Evolutionary conservation across 2,113 vertebrate genomes (phyloP).

Genomic region (Cochlearius cochlearius): DNA sequence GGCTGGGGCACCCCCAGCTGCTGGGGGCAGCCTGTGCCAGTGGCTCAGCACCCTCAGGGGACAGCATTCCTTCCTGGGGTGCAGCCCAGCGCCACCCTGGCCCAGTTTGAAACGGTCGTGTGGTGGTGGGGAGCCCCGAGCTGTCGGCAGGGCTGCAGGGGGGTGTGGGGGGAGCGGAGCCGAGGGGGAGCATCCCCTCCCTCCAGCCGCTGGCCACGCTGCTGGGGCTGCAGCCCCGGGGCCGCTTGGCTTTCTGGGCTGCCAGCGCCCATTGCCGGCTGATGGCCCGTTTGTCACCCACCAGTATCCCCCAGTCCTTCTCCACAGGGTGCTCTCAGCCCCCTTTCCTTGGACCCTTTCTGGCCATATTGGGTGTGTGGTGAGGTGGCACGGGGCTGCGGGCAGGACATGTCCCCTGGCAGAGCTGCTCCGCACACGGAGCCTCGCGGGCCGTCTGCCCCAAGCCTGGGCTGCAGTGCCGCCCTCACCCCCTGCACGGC

Average conservation of each 20-base stretch:
- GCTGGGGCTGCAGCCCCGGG: neutral
- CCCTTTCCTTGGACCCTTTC: neutral
- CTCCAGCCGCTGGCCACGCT: neutral
- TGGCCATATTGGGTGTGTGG: neutral
- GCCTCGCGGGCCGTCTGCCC: rapidly evolving
- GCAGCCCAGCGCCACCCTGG: neutral
- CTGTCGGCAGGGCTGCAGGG: neutral
- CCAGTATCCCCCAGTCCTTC: neutral
- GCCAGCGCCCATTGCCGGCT: rapidly evolving
- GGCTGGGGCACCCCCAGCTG: neutral
- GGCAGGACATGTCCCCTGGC: neutral
- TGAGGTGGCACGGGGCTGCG: neutral
- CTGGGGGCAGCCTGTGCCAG: neutral
- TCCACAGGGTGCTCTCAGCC: neutral
- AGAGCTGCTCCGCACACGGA: neutral
- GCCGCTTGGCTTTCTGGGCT: neutral
- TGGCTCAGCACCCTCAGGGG: neutral
- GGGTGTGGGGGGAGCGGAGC: neutral
- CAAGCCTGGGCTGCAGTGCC: neutral
- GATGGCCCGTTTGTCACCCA: neutral
- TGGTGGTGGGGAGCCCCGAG: neutral
- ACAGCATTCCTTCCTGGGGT: neutral
- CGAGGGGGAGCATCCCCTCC: neutral
- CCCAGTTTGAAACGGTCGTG: neutral
- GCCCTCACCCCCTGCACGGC: neutral